Evolutionary conservation across 64 coral and sea anemone genomes (phyloP).

Genomic region (Montipora capricornis): DNA sequence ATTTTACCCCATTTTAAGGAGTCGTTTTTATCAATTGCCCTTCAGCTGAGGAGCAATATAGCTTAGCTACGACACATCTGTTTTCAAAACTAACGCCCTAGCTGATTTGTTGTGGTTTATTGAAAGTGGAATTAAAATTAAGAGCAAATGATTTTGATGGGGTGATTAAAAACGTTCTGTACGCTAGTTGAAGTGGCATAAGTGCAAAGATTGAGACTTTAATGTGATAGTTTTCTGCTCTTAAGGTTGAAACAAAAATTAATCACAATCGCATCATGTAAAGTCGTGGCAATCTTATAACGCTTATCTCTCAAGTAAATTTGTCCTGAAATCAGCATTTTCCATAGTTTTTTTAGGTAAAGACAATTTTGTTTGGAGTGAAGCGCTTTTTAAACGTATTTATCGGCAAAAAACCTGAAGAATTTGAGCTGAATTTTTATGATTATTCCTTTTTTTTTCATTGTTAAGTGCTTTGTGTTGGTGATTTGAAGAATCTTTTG

Average conservation of each 20-base stretch:
- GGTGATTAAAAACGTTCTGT: not conserved
- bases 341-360: not conserved
- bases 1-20: constrained; percentile 28
- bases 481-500: not conserved
- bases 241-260: not conserved
- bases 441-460: not conserved
- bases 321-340: too few species aligned
- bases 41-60: not conserved
- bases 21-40: constrained; percentile 11
- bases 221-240: not conserved
- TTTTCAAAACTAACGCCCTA: not conserved
- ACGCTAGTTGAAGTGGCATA: not conserved
- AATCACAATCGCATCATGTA: not conserved
- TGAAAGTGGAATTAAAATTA: not conserved
- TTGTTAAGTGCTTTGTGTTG: not conserved
- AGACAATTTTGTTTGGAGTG: not conserved
- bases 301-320: not conserved
- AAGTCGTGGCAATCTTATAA: not conserved
- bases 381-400: not conserved
- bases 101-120: constrained; percentile 13
- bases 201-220: not conserved
- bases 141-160: not conserved
- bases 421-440: not conserved
- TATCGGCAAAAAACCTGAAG: not conserved
- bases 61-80: constrained; percentile 12